Base-by-base conservation (phyloP, 92 coral and sea anemone genomes). In the Zoanthus sansibaricus region DNA sequence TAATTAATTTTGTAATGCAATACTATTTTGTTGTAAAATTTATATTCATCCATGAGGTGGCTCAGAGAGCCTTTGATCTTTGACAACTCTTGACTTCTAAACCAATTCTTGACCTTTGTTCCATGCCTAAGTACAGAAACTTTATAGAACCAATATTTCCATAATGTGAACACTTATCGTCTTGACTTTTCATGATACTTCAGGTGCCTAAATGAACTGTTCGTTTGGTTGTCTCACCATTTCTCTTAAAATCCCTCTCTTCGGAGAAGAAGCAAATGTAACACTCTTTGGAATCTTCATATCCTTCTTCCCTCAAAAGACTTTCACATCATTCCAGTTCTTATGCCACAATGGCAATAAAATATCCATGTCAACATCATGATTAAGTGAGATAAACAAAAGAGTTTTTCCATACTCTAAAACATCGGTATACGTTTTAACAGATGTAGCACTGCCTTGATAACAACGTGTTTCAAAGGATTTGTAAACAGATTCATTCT, bases 241-340 rank as follows among this genome's bases (percentile, higher is more conserved):
- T 80, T 74, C 90, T 42, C 14, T 78, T 76, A 6, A 70, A 2
- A 17, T 48, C 62, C 52, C 86, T 89, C 9, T 75, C 62, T 25
- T 92, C 90, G 66, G 91, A 51, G 46, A 95, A 94, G 14, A 85
- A 84, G 72, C 95, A 94, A 90, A 94, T 94, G 72, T 74, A 87
- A 78, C 88, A 92, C 46, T 90, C 91, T 71, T 83, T 92, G 2
- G 42, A 0, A 37, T 37, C 3, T 37, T 37, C 3, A 37, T 37
- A 92, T 3, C 98, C 55, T 4, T 44, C 87, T 48, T 49, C 54
- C 54, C 77, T 83, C 75, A 71, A 71, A 71, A 71, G 75, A 11
- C 13, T 45, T 71, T 21, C 12, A 71, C 45, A 8, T 21, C 75
- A 33, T 71, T 61, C 68, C 87, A 83, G 20, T 61, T 56, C 87